phyloP scores from a whole-genome alignment of 2,888 invertebrate genomes.

The Chalcis sispes region DNA sequence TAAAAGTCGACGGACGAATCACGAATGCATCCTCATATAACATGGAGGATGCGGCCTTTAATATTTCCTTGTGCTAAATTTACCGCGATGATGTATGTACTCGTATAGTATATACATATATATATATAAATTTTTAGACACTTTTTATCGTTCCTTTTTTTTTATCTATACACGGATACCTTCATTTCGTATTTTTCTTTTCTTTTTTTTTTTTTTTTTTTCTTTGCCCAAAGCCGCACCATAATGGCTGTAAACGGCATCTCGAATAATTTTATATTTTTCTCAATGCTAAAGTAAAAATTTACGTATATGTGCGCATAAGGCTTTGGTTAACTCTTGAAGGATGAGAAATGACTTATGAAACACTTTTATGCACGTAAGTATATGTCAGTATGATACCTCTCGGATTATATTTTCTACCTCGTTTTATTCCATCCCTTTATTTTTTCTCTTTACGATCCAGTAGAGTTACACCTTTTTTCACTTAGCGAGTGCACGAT shows the following conservation, averaged over 20 bases:
- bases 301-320: background rate
- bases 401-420: slow-evolving; percentile 17
- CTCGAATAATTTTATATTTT: slow-evolving; percentile 42
- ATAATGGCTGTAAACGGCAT: background rate
- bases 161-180: background rate
- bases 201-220: slow-evolving; percentile 9
- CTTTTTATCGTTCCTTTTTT: too few species aligned
- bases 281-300: background rate
- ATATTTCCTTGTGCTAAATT: slow-evolving; percentile 15
- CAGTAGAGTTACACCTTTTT: slow-evolving; percentile 10
- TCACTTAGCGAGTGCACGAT: slow-evolving; percentile 23
- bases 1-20: background rate
- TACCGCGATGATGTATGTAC: background rate
- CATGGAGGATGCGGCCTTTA: slow-evolving; percentile 2
- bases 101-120: too few species aligned
- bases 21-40: background rate
- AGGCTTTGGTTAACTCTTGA: slow-evolving; percentile 10
- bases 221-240: background rate
- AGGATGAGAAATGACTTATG: slow-evolving; percentile 47
- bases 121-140: too few species aligned
- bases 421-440: background rate
- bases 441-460: background rate
- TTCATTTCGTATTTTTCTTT: background rate
- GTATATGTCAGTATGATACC: background rate
- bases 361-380: too few species aligned